Evolutionary conservation across 2,797 vertebrate species (phyloP).

Genomic region (Nothura maculosa): DNA sequence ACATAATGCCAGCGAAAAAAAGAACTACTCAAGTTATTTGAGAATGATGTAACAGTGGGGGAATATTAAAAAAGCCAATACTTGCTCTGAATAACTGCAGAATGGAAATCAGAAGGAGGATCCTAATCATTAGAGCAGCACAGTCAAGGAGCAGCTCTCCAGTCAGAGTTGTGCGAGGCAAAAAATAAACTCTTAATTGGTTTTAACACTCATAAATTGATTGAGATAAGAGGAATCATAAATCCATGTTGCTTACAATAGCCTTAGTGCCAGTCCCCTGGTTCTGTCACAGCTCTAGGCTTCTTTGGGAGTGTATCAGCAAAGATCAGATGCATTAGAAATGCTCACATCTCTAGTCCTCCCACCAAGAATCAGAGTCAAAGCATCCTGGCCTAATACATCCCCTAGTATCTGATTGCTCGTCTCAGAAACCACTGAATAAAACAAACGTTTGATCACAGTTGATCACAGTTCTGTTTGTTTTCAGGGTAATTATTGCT

Average conservation of each 20-base stretch:
- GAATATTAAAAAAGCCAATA: neutral
- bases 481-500: slow-evolving; percentile 27
- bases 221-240: neutral
- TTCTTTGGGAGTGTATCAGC: neutral
- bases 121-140: neutral
- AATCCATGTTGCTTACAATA: neutral
- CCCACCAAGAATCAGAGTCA: neutral
- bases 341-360: neutral
- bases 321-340: neutral
- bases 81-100: neutral
- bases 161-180: neutral
- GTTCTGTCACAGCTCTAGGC: neutral
- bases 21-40: neutral
- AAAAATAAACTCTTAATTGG: neutral
- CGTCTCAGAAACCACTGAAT: neutral
- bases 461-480: slow-evolving; percentile 26
- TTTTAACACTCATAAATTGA: neutral
- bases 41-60: neutral
- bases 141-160: neutral
- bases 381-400: neutral
- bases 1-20: neutral
- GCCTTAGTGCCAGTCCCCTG: neutral
- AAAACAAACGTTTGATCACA: neutral
- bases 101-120: neutral
- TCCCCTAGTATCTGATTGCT: neutral